Base-by-base conservation (phyloP, 2,113 vertebrate species). In the Cyphomyrus discorhynchus region DNA sequence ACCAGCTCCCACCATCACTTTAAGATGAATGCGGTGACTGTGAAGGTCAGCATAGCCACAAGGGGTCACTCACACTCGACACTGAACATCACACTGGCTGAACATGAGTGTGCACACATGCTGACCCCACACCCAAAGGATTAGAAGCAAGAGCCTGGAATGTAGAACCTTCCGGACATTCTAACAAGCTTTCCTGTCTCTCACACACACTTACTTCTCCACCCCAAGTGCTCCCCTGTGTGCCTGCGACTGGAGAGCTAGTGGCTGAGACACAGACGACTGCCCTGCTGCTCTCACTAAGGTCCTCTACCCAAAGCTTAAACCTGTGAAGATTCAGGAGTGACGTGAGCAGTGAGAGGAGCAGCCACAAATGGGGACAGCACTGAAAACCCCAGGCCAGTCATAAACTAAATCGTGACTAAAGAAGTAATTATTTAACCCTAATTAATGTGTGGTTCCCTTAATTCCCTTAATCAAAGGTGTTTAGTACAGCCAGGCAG, bases 151-250 rank as follows among this genome's bases (percentile, higher is more conserved):
- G 50, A 3, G 49, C 52, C 58, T 83, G 62, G 58, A 88, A 92
- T 87, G 46, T 31, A 35, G 86, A 90, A 86, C 3, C 85, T 87
- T 86, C 84, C 87, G 6, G 15, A 85, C 83, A 52, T 77, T 90
- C 45, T 90, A 17, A 85, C 47, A 87, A 0, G 5, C 82, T 87
- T 88, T 89, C 83, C 88, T 90, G 70, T 49, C 85, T 62, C 82
- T 7, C 35, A 80, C 74, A 87, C 86, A 58, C 86, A 83, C 85
- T 66, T 77, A 87, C 88, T 74, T 49, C 87, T 58, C 87, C 45
- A 62, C 31, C 88, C 35, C 2, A 7, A 47, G 39, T 39, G 31
- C 9, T 39, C 49, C 31, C 9, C 39, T 21, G 13, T 58, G 50
- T 3, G 46, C 62, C 39, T 47, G 45, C 6, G 3, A 80, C 47